Evolutionary conservation across 1,140 invertebrate species (phyloP), one percentile per base, ranked within the genome.

Genomic region (Danaus plexippus): DNA sequence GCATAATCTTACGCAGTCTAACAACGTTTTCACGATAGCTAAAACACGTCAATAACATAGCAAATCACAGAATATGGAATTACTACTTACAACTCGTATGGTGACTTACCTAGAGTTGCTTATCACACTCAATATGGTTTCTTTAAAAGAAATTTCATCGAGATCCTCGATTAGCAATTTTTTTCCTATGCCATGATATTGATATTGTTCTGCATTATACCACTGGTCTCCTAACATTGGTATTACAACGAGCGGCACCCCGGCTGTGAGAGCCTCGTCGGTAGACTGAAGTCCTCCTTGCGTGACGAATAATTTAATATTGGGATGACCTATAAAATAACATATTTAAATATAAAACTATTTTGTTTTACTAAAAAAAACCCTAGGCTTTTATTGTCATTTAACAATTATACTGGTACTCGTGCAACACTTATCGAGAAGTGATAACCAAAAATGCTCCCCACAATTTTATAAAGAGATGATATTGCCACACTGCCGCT

Each of bases 251-350:
- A 91, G 59, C 1, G 90, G 90, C 3, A 90, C 87, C 9, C 86
- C 89, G 61, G 82, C 75, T 51, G 86, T 78, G 0, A 90, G 75
- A 0, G 88, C 86, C 69, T 92, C 90, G 47, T 88, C 88, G 9
- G 87, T 74, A 41, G 90, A 90, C 52, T 89, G 87, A 41, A 88
- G 73, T 8, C 91, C 90, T 48, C 71, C 72, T 67, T 79, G 76
- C 2, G 67, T 75, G 46, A 79, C 69, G 32, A 79, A 75, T 1
- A 75, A 15, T 51, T 67, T 69, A 1, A 75, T 12, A 2, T 76
- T 74, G 12, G 69, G 69, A 63, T 74, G 69, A 41, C 58, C 71
- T 74, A 61, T 2, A 70, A 69, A 50, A 52, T 9, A 4, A 32
- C 22, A 32, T 32, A 32, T 32, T 32, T 0, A 32, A 32, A 6